Percentiles rank a stretch among this genome's conserved stretches.
Evolutionary conservation across 2,797 vertebrate genomes (phyloP).

Genomic region (Poeciliopsis turneri): DNA sequence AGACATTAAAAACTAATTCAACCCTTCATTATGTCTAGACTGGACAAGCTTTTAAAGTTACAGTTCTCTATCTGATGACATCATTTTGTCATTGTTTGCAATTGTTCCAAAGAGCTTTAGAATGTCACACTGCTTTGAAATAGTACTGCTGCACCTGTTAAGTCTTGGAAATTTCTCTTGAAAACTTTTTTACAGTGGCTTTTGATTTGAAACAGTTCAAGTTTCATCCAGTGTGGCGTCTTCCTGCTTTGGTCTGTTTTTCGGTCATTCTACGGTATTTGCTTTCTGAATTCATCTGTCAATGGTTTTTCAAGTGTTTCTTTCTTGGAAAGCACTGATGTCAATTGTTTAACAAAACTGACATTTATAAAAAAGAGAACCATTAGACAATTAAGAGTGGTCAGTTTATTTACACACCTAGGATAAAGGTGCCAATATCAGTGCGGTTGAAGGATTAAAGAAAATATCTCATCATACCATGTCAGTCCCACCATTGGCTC

Average conservation of each 20-base stretch:
- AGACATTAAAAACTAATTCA: background rate
- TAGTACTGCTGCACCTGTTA: background rate
- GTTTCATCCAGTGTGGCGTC: background rate
- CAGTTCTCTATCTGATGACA: background rate
- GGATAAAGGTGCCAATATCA: background rate
- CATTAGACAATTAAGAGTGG: background rate
- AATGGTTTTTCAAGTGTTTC: background rate
- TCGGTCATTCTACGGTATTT: background rate
- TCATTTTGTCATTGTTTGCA: background rate
- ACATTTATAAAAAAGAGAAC: background rate
- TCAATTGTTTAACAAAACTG: background rate
- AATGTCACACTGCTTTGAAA: background rate
- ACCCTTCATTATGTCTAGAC: background rate
- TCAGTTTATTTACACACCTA: background rate
- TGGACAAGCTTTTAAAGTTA: background rate
- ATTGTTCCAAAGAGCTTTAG: background rate
- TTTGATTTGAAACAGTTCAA: background rate
- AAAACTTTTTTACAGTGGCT: background rate
- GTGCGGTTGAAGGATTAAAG: background rate
- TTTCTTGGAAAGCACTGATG: background rate
- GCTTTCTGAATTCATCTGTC: background rate
- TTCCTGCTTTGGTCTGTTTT: background rate
- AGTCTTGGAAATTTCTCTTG: background rate
- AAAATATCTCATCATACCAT: background rate
- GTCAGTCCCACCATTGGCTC: constrained; percentile 5